A percentile compares a stretch with the other conserved stretches of the same genome.
Conservation (phyloP, 2,888 invertebrate genomes). For the Tromatobia lineatoria region DNA sequence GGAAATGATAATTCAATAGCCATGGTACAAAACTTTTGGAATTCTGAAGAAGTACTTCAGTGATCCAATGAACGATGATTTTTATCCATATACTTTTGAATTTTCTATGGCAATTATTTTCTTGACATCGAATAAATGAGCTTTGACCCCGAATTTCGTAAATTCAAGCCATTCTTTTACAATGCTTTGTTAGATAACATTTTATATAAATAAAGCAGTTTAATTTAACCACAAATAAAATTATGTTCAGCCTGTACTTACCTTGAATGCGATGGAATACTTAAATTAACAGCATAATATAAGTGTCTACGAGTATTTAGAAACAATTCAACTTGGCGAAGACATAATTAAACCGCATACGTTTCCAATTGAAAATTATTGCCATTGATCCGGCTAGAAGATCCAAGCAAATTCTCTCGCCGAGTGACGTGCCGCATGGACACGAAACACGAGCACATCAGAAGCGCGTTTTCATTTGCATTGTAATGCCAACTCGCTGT, state of each 20-base stretch:
- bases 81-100: no score
- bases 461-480: conserved; percentile 57
- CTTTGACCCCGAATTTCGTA: no score
- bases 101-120: no score
- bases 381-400: conserved; percentile 27
- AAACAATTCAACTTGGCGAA: not conserved
- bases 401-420: conserved; percentile 25
- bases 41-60: no score
- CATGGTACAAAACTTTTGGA: no score
- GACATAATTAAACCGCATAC: not conserved
- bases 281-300: not conserved
- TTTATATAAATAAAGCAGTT: no score
- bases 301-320: conserved; percentile 6
- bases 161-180: no score
- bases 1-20: no score
- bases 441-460: conserved; percentile 28
- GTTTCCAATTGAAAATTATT: conserved; percentile 33
- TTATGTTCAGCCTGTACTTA: not conserved
- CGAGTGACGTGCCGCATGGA: not conserved
- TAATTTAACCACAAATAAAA: not conserved
- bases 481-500: conserved; percentile 59
- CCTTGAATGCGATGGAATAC: not conserved
- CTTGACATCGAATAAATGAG: no score
- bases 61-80: no score
- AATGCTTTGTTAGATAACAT: no score